These are phyloP conservation scores for Pogonus chalceus DNA, from an alignment of 1,140 invertebrate genomes.

Conservation along the genomic window DNA sequence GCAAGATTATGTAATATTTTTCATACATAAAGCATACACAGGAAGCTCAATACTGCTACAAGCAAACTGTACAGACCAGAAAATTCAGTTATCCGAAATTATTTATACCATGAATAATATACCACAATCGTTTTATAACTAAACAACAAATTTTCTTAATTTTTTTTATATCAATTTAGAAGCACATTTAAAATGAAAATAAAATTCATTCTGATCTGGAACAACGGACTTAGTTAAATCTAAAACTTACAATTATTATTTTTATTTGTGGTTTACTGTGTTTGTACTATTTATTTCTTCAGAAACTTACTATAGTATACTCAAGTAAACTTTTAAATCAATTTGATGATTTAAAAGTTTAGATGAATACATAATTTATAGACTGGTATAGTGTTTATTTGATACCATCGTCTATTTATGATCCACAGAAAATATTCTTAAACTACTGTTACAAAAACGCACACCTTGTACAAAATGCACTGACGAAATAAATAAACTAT, in stretches of 20 bases:
- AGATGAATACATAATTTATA: no score
- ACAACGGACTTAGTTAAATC: neutral
- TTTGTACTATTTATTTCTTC: constrained; percentile 6
- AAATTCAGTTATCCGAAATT: no score
- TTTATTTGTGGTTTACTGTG: neutral
- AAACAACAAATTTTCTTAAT: no score
- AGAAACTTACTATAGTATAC: no score
- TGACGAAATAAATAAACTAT: neutral
- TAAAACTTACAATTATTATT: neutral
- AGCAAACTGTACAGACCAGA: constrained; percentile 4
- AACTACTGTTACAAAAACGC: constrained; percentile 2
- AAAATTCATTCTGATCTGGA: neutral
- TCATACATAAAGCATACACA: constrained; percentile 6
- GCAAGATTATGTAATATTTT: neutral
- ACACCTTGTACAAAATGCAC: neutral
- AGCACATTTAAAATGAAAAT: neutral
- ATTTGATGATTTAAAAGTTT: no score
- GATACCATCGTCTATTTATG: neutral
- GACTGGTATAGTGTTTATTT: neutral
- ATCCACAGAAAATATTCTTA: neutral
- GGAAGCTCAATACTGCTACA: constrained; percentile 4
- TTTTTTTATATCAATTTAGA: neutral
- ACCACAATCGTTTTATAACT: no score
- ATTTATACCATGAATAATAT: no score
- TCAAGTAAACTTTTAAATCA: no score